These are phyloP conservation scores for Hybos culiciformis DNA, from an alignment of 2,888 invertebrate species.

Conservation along the genomic window DNA sequence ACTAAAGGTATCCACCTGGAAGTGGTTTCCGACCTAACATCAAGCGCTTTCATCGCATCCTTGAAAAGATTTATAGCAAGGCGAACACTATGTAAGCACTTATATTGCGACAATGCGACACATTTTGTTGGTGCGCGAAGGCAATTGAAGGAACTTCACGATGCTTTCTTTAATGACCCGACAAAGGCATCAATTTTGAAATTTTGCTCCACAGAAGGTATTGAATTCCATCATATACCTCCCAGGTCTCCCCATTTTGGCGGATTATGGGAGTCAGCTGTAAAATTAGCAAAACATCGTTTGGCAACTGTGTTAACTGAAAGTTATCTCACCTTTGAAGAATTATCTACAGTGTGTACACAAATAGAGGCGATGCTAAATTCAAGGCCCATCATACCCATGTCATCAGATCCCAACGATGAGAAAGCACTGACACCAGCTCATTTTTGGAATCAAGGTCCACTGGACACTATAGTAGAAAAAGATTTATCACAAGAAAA, in stretches of 20 bases:
- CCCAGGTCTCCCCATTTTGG: slow-evolving; percentile 14
- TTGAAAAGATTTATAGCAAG: slow-evolving; percentile 6
- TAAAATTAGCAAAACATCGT: slow-evolving; percentile 13
- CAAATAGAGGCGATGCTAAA: slow-evolving; percentile 18
- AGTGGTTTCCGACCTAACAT: neutral
- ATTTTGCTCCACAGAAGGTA: neutral
- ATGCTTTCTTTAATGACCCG: no score
- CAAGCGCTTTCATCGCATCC: neutral
- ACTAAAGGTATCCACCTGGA: slow-evolving; percentile 16
- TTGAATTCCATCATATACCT: slow-evolving; percentile 11
- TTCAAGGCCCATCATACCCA: slow-evolving; percentile 14
- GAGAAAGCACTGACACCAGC: neutral
- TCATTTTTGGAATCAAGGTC: neutral
- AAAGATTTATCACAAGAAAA: no score
- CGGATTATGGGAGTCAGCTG: slow-evolving; percentile 14
- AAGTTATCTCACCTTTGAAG: slow-evolving; percentile 11
- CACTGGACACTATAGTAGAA: neutral
- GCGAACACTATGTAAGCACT: slow-evolving; percentile 1
- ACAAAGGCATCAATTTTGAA: no score
- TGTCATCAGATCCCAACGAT: slow-evolving; percentile 15
- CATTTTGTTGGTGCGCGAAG: slow-evolving; percentile 11
- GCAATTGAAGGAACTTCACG: neutral
- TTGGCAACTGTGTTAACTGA: slow-evolving; percentile 10
- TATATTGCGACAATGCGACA: slow-evolving; percentile 10
- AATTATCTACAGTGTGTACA: slow-evolving; percentile 12